Base-by-base conservation (phyloP, 2,888 invertebrate genomes). In the Aradus depressus region DNA sequence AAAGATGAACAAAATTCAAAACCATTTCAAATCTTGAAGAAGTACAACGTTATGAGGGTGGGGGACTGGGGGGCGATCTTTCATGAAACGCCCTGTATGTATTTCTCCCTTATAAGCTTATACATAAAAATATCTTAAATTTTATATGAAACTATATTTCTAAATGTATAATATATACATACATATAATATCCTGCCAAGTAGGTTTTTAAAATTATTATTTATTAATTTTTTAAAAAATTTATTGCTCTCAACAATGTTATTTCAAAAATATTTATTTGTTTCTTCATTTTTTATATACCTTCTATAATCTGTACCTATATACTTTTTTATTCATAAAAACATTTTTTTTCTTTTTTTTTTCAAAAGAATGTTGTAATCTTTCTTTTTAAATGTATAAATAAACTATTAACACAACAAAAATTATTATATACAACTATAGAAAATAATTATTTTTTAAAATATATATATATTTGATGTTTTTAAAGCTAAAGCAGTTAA, bases 81-180 rank as follows among this genome's bases (percentile, higher is more conserved):
- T n/a, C n/a, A n/a, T n/a, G n/a, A n/a, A n/a, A n/a, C n/a, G n/a
- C n/a, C n/a, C n/a, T n/a, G n/a, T n/a, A n/a, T n/a, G n/a, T n/a
- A n/a, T n/a, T n/a, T n/a, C n/a, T n/a, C n/a, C n/a, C n/a, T n/a
- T n/a, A n/a, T n/a, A n/a, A n/a, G n/a, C n/a, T n/a, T n/a, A n/a
- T n/a, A n/a, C n/a, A n/a, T 47, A 47, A 47, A 45, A 47, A 47
- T 47, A 47, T 38, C 47, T 47, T 35, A 47, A 23, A 14, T 47
- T 47, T 47, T 23, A 22, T 47, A 35, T 37, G 45, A 45, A 45
- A 23, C 45, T 45, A 45, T 37, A 45, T 37, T 25, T n/a, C 22
- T 47, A 47, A 37, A 45, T 37, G 34, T 37, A 45, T n/a, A 19
- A 38, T 47, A 47, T 47, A 47, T 47, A 47, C 47, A 38, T 26